Evolutionary conservation across 2,888 invertebrate species (phyloP).

Genomic region (Xylophagus ater): DNA sequence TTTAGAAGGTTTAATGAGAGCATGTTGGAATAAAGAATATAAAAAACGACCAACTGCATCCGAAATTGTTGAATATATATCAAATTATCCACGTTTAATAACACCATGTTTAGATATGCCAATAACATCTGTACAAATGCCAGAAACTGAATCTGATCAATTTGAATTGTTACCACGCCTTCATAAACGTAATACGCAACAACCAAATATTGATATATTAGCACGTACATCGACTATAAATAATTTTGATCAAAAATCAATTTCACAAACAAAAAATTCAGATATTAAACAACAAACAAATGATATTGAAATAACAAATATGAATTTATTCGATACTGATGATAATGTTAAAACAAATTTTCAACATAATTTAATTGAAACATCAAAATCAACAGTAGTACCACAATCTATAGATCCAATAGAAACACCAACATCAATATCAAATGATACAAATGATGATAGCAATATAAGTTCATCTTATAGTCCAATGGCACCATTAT

Average conservation of each 20-base stretch:
- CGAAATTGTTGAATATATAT: slow-evolving; percentile 71
- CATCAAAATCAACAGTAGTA: no score
- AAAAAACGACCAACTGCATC: slow-evolving; percentile 62
- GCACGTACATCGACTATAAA: slow-evolving; percentile 16
- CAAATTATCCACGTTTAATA: slow-evolving; percentile 63
- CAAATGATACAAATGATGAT: slow-evolving; percentile 14
- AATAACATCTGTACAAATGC: slow-evolving; percentile 59
- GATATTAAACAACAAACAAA: slow-evolving; percentile 3
- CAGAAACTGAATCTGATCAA: slow-evolving; percentile 43
- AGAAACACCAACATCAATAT: no score
- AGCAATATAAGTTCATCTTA: slow-evolving; percentile 11
- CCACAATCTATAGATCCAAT: no score
- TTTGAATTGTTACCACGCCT: slow-evolving; percentile 26
- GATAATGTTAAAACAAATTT: not conserved
- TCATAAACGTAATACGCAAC: slow-evolving; percentile 20
- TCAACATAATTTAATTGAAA: not conserved
- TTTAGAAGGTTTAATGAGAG: slow-evolving; percentile 68
- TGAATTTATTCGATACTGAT: no score
- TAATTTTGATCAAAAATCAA: slow-evolving; percentile 15
- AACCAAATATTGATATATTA: slow-evolving; percentile 14
- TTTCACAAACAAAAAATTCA: not conserved
- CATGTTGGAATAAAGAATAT: slow-evolving; percentile 66
- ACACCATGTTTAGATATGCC: slow-evolving; percentile 70
- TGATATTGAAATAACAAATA: slow-evolving; percentile 13
- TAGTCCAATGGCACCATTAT: slow-evolving; percentile 20